These are phyloP conservation scores for Nemapogon koenigi DNA, from an alignment of 2,888 invertebrate species.

Conservation along the genomic window DNA sequence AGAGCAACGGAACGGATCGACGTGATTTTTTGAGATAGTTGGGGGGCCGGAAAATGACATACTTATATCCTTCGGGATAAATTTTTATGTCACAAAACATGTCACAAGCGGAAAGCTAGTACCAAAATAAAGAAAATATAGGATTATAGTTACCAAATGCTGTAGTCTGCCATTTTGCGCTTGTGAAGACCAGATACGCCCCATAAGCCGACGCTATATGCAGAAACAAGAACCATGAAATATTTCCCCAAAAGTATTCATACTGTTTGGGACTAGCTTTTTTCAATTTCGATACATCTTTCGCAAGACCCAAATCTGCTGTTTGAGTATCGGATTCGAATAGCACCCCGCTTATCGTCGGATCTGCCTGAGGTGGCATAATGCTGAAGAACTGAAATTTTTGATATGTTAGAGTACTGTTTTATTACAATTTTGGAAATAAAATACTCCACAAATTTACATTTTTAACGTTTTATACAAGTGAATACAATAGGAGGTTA, in stretches of 20 bases:
- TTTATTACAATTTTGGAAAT: too few species aligned
- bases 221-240: constrained; percentile 70
- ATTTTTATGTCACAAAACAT: background rate
- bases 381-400: too few species aligned
- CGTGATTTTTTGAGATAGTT: background rate
- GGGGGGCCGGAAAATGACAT: background rate
- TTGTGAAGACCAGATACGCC: constrained; percentile 67
- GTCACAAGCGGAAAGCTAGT: too few species aligned
- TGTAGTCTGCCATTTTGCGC: constrained; percentile 70
- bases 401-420: too few species aligned
- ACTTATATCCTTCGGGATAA: background rate
- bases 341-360: constrained; percentile 62
- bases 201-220: constrained; percentile 73
- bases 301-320: constrained; percentile 63
- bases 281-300: constrained; percentile 62
- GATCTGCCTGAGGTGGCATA: constrained; percentile 64
- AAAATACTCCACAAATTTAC: background rate
- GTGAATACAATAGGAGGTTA: background rate
- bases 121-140: background rate
- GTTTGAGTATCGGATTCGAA: constrained; percentile 72
- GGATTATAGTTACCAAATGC: constrained; percentile 69
- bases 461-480: constrained; percentile 5
- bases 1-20: too few species aligned
- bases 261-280: constrained; percentile 55
- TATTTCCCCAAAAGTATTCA: constrained; percentile 76